Evolutionary conservation across 2,113 vertebrate genomes (phyloP).

Genomic region (Cynopterus brachyotis): DNA sequence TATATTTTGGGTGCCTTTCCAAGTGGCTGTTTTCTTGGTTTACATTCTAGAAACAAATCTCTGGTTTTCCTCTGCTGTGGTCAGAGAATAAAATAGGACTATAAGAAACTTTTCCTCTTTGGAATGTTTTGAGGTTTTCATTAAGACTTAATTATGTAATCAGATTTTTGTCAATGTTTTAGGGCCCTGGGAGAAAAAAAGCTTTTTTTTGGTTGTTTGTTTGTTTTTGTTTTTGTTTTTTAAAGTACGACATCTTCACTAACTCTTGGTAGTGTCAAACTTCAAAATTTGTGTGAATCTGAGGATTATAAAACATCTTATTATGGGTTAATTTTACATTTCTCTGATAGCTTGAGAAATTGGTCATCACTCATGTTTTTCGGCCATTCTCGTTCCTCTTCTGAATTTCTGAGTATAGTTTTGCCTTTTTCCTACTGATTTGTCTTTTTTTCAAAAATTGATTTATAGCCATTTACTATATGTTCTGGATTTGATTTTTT

Average conservation of each 20-base stretch:
- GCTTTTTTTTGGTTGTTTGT: neutral
- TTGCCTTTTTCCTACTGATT: neutral
- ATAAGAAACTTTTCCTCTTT: conserved; percentile 53
- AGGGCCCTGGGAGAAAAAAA: conserved; percentile 50
- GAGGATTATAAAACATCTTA: neutral
- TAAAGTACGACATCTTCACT: neutral
- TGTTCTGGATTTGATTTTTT: conserved; percentile 20
- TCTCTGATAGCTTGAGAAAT: neutral
- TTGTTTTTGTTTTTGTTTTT: neutral
- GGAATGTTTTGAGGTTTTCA: conserved; percentile 72
- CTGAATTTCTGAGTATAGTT: neutral
- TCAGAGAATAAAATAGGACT: conserved; percentile 12
- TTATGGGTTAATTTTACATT: neutral
- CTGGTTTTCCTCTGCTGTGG: conserved; percentile 57
- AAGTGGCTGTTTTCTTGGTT: conserved; percentile 46
- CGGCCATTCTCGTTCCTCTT: neutral
- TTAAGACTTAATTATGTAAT: conserved; percentile 64
- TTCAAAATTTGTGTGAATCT: conserved; percentile 4
- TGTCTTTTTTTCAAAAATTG: neutral
- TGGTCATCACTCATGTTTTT: neutral
- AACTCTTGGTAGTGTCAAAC: neutral
- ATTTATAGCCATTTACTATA: neutral
- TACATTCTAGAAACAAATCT: conserved; percentile 46
- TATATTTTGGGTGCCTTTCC: conserved; percentile 33
- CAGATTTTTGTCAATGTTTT: conserved; percentile 58